phyloP scores from a whole-genome alignment of 2,113 vertebrate species.

The Dicentrarchus labrax region DNA sequence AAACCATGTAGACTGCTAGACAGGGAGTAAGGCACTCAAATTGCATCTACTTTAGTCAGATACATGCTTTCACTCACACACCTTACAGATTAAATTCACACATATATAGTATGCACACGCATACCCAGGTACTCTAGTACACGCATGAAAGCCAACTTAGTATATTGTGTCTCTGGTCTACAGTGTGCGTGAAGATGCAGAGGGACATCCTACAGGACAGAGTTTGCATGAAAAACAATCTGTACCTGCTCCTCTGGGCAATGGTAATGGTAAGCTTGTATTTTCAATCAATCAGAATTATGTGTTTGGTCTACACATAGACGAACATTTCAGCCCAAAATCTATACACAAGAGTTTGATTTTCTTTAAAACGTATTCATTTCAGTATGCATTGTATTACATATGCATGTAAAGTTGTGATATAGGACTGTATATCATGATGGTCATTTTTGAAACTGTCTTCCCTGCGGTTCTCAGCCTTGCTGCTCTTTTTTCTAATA shows the following conservation, averaged over 20 bases:
- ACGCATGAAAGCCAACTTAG: background rate
- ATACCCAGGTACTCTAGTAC: background rate
- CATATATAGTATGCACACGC: background rate
- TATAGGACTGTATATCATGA: background rate
- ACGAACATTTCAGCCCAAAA: conserved; percentile 9
- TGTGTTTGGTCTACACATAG: background rate
- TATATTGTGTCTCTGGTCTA: conserved; percentile 33
- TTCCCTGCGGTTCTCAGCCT: background rate
- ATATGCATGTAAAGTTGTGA: background rate
- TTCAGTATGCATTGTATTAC: background rate
- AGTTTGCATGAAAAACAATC: conserved; percentile 49
- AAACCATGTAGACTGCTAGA: conserved; percentile 13
- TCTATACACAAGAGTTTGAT: background rate
- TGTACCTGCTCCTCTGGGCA: conserved; percentile 30
- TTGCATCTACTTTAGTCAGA: background rate
- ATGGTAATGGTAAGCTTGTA: conserved; percentile 28
- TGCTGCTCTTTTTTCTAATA: background rate
- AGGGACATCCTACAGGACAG: conserved; percentile 42
- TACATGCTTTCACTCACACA: background rate
- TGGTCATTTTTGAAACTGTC: background rate
- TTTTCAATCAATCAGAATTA: conserved; percentile 10
- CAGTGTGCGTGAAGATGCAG: conserved; percentile 57
- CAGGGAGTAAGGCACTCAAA: background rate
- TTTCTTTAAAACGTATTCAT: background rate
- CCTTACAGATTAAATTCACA: background rate